Evolutionary conservation across 2,797 vertebrate species (phyloP), one percentile per base, ranked within the genome.

Genomic region (Anisognathus igniventris): DNA sequence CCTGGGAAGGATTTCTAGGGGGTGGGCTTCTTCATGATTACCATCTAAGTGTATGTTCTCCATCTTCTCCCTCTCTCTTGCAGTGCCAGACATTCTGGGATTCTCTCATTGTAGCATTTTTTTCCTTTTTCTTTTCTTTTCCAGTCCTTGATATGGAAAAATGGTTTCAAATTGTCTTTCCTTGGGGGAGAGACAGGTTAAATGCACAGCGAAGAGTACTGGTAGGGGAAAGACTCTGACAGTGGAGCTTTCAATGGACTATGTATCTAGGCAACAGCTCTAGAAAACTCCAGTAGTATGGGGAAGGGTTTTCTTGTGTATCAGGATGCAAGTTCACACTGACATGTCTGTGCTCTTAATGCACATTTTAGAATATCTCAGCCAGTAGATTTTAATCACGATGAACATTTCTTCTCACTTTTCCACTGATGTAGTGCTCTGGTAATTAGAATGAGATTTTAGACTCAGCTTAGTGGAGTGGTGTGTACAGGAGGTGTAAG

Each of bases 81-180:
- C 7, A 33, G 10, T 73, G 37, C 30, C 28, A 61, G 10, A 9
- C 15, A 6, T n/a, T 76, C 45, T 67, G 40, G 12, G 35, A 47
- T 86, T 88, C 22, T 42, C 20, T 75, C 15, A 53, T 10, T 65
- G 14, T 86, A 14, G 14, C 20, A 1, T 45, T 22, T 24, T 30
- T 21, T 16, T 6, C 5, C 2, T 27, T 50, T 27, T 12, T 14
- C 44, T 4, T 12, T 9, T 7, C 23, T 31, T 12, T 2, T 0
- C 22, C 24, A 68, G 31, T 73, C 21, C 2, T 73, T 62, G 11
- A 9, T 57, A 4, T 11, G 11, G 57, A 66, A 35, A 70, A 57
- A 50, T 6, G 1, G 6, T 47, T 72, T 39, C 9, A 65, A 53
- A 27, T 4, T 70, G 3, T 37, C n/a, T 64, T 79, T 68, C 3